These are phyloP conservation scores for Pristionchus pacificus DNA, from an alignment of 1,140 invertebrate genomes.

Conservation along the genomic window DNA sequence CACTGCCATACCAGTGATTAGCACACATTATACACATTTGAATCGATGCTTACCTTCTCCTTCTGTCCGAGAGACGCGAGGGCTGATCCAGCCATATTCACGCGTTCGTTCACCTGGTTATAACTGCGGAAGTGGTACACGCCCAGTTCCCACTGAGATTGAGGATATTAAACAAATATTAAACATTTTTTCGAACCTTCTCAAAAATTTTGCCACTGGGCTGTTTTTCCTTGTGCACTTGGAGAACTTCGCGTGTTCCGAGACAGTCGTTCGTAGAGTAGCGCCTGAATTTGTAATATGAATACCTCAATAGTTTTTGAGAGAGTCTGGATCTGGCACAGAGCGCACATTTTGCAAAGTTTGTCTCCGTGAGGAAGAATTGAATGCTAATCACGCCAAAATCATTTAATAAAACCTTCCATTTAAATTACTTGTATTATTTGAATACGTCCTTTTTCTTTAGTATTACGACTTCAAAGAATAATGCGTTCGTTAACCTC, in stretches of 20 bases:
- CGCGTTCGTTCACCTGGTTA: slow-evolving; percentile 71
- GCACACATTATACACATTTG: neutral
- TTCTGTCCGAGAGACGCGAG: slow-evolving; percentile 66
- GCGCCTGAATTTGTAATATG: too few relatives aligned
- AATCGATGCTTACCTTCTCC: slow-evolving; percentile 61
- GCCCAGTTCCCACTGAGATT: slow-evolving; percentile 66
- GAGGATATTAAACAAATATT: slow-evolving; percentile 57
- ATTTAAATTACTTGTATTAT: too few relatives aligned
- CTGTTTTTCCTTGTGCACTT: slow-evolving; percentile 87
- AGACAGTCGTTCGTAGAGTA: slow-evolving; percentile 74
- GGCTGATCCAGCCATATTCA: slow-evolving; percentile 73
- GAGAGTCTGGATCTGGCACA: too few relatives aligned
- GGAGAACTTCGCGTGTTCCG: slow-evolving; percentile 82
- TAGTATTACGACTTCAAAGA: too few relatives aligned
- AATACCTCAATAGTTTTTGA: too few relatives aligned
- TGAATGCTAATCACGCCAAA: too few relatives aligned
- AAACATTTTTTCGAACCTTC: slow-evolving; percentile 64
- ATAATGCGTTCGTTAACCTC: too few relatives aligned
- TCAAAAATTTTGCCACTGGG: slow-evolving; percentile 90
- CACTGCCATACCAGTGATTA: too few relatives aligned
- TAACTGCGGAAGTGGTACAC: slow-evolving; percentile 87
- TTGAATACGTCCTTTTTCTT: too few relatives aligned
- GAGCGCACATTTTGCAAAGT: too few relatives aligned
- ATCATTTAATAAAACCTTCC: too few relatives aligned
- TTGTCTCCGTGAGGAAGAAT: too few relatives aligned